These are phyloP conservation scores for Selenia dentaria DNA, from an alignment of 2,888 invertebrate genomes.

Conservation along the genomic window DNA sequence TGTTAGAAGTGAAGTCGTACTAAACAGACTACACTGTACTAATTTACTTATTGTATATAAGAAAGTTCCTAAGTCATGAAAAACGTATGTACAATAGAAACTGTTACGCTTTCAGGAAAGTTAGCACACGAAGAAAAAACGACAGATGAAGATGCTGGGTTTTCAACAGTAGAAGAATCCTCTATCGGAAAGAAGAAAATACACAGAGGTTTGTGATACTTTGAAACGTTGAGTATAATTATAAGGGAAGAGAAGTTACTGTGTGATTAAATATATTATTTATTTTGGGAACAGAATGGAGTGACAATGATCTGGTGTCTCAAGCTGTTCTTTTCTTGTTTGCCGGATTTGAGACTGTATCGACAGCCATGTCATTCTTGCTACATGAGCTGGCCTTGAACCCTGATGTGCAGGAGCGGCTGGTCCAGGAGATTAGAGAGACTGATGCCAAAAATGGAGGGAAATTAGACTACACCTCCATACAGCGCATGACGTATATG, in stretches of 20 bases:
- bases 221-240: no score
- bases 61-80: no score
- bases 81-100: no score
- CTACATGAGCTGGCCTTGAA: slow-evolving; percentile 84
- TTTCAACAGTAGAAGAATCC: slow-evolving; percentile 70
- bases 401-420: slow-evolving; percentile 81
- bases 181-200: slow-evolving; percentile 50
- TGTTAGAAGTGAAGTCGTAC: no score
- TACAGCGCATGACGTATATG: slow-evolving; percentile 84
- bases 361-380: slow-evolving; percentile 74
- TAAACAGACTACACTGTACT: no score
- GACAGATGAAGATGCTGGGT: slow-evolving; percentile 55
- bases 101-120: slow-evolving; percentile 38
- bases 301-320: slow-evolving; percentile 67
- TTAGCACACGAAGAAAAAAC: slow-evolving; percentile 47
- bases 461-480: slow-evolving; percentile 75
- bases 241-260: no score
- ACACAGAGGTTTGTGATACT: slow-evolving; percentile 46
- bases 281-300: slow-evolving; percentile 48
- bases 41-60: no score
- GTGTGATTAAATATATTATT: no score
- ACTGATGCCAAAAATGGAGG: slow-evolving; percentile 62
- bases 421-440: slow-evolving; percentile 82
- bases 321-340: slow-evolving; percentile 83
- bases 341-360: slow-evolving; percentile 83